These are phyloP conservation scores for Eristalis arbustorum DNA, from an alignment of 2,888 invertebrate species.

Conservation along the genomic window DNA sequence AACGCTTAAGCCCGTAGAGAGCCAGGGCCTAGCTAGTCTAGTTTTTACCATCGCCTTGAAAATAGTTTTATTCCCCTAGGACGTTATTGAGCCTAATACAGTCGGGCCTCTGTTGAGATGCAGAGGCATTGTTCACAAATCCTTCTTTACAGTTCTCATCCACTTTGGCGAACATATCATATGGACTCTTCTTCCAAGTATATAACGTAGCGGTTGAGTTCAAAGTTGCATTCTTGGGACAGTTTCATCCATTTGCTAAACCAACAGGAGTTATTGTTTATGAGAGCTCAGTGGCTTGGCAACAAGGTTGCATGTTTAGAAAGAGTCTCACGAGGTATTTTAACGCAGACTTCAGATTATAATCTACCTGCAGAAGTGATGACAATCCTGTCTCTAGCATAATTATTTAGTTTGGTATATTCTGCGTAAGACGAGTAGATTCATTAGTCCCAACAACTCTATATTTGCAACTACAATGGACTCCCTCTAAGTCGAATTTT, in stretches of 20 bases:
- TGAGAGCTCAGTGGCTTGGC: no score
- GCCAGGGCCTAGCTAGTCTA: no score
- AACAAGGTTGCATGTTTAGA: background rate
- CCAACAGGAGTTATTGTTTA: background rate
- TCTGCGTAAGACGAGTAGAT: no score
- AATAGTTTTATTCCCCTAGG: background rate
- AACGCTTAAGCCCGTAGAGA: no score
- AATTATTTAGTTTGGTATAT: background rate
- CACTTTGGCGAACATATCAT: background rate
- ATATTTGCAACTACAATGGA: no score
- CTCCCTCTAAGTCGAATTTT: no score
- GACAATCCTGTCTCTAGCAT: background rate
- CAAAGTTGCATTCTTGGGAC: background rate
- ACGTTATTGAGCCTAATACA: background rate
- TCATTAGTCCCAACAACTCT: no score
- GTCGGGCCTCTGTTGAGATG: background rate
- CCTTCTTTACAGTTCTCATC: background rate
- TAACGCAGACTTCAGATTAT: background rate
- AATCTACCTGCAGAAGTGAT: no score
- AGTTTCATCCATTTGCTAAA: no score
- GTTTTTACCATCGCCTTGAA: background rate
- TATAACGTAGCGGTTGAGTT: background rate
- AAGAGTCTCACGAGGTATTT: background rate
- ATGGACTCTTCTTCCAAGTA: background rate
- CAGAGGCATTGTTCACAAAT: no score